Base-by-base conservation (phyloP, 2,888 invertebrate species). In the Sesamia inferens region DNA sequence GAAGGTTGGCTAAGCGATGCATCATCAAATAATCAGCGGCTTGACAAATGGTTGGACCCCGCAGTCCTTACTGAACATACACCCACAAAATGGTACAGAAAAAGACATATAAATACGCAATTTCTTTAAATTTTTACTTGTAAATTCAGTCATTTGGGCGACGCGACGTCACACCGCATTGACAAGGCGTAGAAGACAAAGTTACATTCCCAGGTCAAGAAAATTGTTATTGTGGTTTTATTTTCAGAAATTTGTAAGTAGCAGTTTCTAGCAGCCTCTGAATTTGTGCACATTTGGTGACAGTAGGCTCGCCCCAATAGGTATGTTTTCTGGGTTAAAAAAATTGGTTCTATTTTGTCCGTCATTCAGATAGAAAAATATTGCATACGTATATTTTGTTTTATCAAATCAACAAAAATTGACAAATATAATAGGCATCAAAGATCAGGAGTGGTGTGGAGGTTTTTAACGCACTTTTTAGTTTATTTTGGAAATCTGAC, bases 21-120 rank as follows among this genome's bases (percentile, higher is more conserved):
- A 82, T 90, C 90, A 91, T 92, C 88, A 91, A 92, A 92, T 92
- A 90, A 89, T 88, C 89, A 91, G 72, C 68, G 68, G 72, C 70
- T 73, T 87, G 86, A 83, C 85, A 86, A 84, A 88, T 87, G 83
- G 76, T 76, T 74, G 78, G 51, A 55, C n/a, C 19, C 39, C 55
- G 31, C 24, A 55, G 39, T 47, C 54, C 63, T 67, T 31, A 14
- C 76, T 68, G 47, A 55, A 68, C 78, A 59, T 68, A 77, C 58
- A 59, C 64, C 22, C 47, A 59, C 24, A 31, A 51, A 67, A 82
- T 63, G 54, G 19, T 39, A 31, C n/a, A 19, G 42, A 55, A 69
- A 64, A 55, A 58, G 16, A 58, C 24, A 24, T 48, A 10, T 63
- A 22, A n/a, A 22, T n/a, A 39, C 5, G 55, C 39, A 39, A 70